These are phyloP conservation scores for Diploptera punctata DNA, from an alignment of 2,888 invertebrate species.

Conservation along the genomic window DNA sequence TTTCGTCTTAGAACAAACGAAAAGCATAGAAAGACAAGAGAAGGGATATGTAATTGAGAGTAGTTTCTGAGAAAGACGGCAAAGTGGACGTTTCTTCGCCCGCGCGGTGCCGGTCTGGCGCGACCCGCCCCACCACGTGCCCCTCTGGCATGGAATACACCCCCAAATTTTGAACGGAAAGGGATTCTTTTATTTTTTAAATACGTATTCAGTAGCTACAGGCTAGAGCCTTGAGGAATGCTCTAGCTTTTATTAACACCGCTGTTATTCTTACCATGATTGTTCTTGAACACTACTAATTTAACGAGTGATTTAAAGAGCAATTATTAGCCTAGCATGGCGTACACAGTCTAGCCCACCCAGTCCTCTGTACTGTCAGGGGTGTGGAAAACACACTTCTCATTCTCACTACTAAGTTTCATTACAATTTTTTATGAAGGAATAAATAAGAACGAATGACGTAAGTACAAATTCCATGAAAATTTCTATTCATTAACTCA, in stretches of 20 bases:
- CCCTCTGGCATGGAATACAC: conserved; percentile 13
- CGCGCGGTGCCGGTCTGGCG: conserved; percentile 9
- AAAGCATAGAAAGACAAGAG: no score
- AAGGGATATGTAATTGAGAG: background rate
- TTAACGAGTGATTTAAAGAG: conserved; percentile 33
- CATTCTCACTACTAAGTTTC: no score
- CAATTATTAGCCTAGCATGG: conserved; percentile 30
- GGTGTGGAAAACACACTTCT: background rate
- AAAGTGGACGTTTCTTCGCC: background rate
- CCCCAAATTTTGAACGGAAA: conserved; percentile 14
- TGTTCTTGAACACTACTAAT: conserved; percentile 29
- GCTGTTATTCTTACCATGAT: background rate
- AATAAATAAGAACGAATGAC: no score
- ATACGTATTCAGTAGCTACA: conserved; percentile 12
- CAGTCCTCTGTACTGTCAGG: background rate
- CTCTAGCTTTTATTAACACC: conserved; percentile 15
- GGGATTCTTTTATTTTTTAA: background rate
- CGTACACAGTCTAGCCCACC: background rate
- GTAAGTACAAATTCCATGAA: no score
- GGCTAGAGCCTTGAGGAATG: background rate
- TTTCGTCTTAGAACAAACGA: no score
- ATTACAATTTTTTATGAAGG: no score
- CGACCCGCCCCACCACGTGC: conserved; percentile 22
- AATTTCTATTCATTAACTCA: no score
- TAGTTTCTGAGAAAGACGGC: background rate